These are phyloP conservation scores for Blomia tropicalis DNA, from an alignment of 2,888 invertebrate genomes.

Conservation along the genomic window DNA sequence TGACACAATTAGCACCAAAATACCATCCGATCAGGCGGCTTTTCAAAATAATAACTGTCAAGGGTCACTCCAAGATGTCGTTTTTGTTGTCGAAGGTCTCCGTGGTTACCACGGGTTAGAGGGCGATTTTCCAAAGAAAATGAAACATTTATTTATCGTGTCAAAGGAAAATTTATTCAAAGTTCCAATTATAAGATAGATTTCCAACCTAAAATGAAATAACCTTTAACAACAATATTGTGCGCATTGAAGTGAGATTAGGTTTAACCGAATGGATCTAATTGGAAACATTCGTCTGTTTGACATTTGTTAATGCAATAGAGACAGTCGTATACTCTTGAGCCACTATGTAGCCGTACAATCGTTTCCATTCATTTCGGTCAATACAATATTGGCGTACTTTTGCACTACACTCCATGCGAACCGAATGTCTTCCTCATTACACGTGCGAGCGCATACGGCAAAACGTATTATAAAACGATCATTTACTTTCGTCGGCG, in stretches of 20 bases:
- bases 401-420: slow-evolving; percentile 68
- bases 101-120: not conserved
- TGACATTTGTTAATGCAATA: too few relatives aligned
- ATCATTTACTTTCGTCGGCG: slow-evolving; percentile 70
- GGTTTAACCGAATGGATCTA: too few relatives aligned
- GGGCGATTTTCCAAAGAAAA: not conserved
- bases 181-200: too few relatives aligned
- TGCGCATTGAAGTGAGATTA: not conserved
- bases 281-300: too few relatives aligned
- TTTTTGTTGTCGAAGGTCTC: slow-evolving; percentile 3
- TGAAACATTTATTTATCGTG: too few relatives aligned
- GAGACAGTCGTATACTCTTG: too few relatives aligned
- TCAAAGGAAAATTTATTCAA: not conserved
- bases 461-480: slow-evolving; percentile 61
- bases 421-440: slow-evolving; percentile 59
- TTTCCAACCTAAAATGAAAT: too few relatives aligned
- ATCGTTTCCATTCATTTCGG: too few relatives aligned
- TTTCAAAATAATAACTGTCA: not conserved
- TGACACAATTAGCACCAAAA: not conserved
- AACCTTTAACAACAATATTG: not conserved
- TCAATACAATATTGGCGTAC: too few relatives aligned
- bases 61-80: not conserved
- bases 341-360: too few relatives aligned
- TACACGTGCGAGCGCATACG: slow-evolving; percentile 67
- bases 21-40: not conserved